phyloP scores from a whole-genome alignment of 2,797 vertebrate genomes.

The Diceros bicornis region DNA sequence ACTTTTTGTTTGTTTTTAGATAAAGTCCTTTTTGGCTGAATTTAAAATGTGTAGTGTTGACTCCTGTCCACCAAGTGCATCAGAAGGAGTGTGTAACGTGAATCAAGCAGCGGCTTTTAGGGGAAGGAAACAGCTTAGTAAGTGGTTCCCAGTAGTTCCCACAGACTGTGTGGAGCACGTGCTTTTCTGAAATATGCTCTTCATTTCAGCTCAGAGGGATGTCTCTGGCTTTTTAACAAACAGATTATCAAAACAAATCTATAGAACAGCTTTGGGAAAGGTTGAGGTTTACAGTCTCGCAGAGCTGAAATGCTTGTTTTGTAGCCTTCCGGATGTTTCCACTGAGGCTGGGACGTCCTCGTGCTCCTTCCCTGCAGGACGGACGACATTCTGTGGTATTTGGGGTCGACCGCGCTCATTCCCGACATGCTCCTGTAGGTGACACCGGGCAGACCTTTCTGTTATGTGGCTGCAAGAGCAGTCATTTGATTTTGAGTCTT shows the following conservation, averaged over 20 bases:
- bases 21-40: conserved; percentile 54
- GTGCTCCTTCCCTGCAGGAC: not conserved
- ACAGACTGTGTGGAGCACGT: not conserved
- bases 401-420: not conserved
- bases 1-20: conserved; percentile 29
- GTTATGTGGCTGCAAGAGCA: not conserved
- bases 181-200: not conserved
- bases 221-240: not conserved
- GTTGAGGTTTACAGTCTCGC: not conserved
- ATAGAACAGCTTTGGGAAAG: not conserved
- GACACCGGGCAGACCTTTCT: not conserved
- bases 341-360: not conserved
- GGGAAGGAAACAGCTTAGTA: not conserved
- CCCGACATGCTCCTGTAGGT: not conserved
- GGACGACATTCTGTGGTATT: not conserved
- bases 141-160: not conserved
- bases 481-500: conserved; percentile 45
- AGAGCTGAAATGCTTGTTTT: not conserved
- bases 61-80: not conserved
- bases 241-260: conserved; percentile 20
- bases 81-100: not conserved
- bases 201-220: not conserved
- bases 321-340: not conserved
- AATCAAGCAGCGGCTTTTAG: not conserved
- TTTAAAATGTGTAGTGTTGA: conserved; percentile 51